Evolutionary conservation across 2,113 vertebrate genomes (phyloP).

Genomic region (Myocastor coypus): DNA sequence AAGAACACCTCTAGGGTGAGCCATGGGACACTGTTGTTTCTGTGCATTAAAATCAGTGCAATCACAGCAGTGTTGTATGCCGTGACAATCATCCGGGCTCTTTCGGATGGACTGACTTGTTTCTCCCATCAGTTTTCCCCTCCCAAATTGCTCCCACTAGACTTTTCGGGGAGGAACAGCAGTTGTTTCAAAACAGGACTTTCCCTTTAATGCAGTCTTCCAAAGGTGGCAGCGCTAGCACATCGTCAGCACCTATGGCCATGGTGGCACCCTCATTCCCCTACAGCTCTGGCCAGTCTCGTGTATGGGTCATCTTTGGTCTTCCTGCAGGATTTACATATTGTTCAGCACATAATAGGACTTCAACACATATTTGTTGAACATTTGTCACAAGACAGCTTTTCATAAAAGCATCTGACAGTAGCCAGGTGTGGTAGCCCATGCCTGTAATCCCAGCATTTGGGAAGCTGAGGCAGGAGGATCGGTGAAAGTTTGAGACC

Average conservation of each 20-base stretch:
- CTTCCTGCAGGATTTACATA: not conserved
- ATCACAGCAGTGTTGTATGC: not conserved
- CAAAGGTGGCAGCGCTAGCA: not conserved
- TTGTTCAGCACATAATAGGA: not conserved
- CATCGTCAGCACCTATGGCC: not conserved
- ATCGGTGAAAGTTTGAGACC: too few relatives aligned
- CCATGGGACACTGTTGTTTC: conserved; percentile 41
- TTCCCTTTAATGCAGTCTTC: not conserved
- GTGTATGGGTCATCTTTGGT: not conserved
- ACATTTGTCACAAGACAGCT: not conserved
- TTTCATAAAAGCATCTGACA: not conserved
- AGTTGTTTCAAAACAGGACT: not conserved
- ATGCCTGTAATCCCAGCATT: too few relatives aligned
- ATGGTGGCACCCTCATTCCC: not conserved
- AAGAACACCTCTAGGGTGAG: not conserved
- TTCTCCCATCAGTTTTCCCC: conserved; percentile 14
- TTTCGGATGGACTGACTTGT: conserved; percentile 2
- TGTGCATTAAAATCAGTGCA: not conserved
- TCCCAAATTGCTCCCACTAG: not conserved
- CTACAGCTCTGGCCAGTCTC: not conserved
- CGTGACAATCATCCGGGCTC: not conserved
- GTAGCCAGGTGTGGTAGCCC: not conserved
- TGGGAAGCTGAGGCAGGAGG: too few relatives aligned
- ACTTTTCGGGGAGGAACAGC: not conserved
- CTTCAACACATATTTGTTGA: not conserved